phyloP scores from a whole-genome alignment of 2,888 invertebrate genomes.

The Phalangium opilio region DNA sequence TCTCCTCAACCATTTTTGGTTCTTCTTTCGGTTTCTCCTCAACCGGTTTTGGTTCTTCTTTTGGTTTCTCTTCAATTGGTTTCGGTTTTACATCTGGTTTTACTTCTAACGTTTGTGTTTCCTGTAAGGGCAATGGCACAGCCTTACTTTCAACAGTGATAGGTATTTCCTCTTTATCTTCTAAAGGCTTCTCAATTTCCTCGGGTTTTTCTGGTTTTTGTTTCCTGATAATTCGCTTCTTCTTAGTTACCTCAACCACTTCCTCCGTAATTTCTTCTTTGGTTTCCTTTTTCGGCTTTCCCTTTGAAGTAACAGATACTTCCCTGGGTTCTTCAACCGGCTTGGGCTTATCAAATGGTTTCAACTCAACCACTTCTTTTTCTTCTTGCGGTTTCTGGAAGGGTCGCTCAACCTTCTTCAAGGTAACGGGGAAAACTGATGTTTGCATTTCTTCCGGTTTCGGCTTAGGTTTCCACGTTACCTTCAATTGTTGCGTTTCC shows the following conservation, averaged over 20 bases:
- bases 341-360: not conserved
- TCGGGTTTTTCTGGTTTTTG: not conserved
- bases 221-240: not conserved
- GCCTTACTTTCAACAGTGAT: not conserved
- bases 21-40: no score
- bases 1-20: no score
- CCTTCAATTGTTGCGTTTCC: no score
- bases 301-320: not conserved
- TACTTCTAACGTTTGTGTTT: not conserved
- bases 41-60: not conserved
- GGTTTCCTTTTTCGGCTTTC: slow-evolving; percentile 1
- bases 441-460: no score
- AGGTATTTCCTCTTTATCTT: not conserved
- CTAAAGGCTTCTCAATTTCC: not conserved
- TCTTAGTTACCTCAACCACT: not conserved
- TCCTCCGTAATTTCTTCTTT: slow-evolving; percentile 2
- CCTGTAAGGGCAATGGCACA: not conserved
- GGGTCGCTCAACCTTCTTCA: no score
- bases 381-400: no score
- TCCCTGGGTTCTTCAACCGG: not conserved
- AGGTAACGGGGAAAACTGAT: no score
- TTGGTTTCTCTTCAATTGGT: not conserved
- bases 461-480: no score
- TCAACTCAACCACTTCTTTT: not conserved
- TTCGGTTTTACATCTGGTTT: not conserved